Conservation (phyloP, 2,888 invertebrate genomes). For the Polyommatus icarus region DNA sequence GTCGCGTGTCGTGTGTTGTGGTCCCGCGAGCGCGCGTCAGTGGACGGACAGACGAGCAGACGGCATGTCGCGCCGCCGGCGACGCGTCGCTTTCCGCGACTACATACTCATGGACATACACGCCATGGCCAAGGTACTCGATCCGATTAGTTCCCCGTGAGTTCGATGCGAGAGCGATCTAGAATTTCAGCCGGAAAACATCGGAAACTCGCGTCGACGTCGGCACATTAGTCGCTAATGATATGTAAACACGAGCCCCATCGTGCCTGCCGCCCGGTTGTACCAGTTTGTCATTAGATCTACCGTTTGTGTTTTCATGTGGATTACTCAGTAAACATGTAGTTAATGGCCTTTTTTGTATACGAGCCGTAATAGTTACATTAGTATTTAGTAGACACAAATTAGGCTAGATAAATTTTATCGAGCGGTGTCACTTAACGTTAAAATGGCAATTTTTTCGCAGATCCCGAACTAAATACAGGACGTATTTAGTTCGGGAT, state of each 20-base stretch:
- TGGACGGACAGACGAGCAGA: constrained; percentile 56
- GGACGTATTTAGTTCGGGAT: neutral
- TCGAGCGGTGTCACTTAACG: neutral
- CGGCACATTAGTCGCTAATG: constrained; percentile 14
- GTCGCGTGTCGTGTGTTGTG: constrained; percentile 36
- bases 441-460: no score
- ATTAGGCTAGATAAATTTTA: neutral
- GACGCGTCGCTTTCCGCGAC: constrained; percentile 74
- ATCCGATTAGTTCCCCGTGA: constrained; percentile 3
- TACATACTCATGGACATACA: constrained; percentile 73
- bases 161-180: neutral
- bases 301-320: neutral
- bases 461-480: no score
- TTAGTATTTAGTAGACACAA: neutral
- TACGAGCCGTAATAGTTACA: neutral
- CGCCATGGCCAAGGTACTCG: constrained; percentile 73
- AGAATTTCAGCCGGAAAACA: neutral
- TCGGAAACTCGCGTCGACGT: neutral
- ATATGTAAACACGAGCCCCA: constrained; percentile 16
- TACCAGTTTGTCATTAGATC: constrained; percentile 17
- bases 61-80: constrained; percentile 72
- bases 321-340: neutral
- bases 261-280: neutral
- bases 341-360: neutral
- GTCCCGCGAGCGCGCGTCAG: constrained; percentile 49